Evolutionary conservation across 1,140 invertebrate genomes (phyloP).

Genomic region (Delia radicum): DNA sequence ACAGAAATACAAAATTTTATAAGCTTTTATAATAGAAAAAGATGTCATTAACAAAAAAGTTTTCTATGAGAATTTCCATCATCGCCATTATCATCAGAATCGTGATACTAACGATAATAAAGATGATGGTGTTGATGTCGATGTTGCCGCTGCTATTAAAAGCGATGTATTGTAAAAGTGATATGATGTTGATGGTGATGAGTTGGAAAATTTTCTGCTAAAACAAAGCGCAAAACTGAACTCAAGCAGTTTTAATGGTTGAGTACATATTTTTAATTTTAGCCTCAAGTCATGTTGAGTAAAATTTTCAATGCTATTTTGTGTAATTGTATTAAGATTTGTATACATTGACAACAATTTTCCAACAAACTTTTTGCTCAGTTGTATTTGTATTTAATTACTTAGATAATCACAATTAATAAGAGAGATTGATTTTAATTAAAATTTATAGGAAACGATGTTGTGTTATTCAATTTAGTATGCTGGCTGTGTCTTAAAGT

Average conservation of each 20-base stretch:
- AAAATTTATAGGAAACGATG: neutral
- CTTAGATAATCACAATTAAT: conserved; percentile 2
- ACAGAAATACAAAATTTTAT: neutral
- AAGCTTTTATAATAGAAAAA: neutral
- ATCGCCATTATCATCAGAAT: neutral
- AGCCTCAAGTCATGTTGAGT: neutral
- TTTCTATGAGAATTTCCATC: neutral
- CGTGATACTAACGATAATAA: neutral
- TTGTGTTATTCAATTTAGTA: no score
- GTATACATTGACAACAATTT: neutral
- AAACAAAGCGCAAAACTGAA: neutral
- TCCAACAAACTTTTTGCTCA: neutral
- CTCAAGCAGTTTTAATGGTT: neutral
- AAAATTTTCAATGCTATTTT: neutral
- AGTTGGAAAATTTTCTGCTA: neutral
- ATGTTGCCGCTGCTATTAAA: neutral
- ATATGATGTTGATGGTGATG: neutral
- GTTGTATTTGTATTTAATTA: conserved; percentile 2
- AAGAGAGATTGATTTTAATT: conserved; percentile 1
- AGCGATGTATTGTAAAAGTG: neutral
- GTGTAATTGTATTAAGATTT: neutral
- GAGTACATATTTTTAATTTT: neutral
- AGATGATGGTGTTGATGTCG: neutral
- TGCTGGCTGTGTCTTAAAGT: no score
- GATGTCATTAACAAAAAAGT: neutral